phyloP scores from a whole-genome alignment of 2,888 invertebrate species.

The Boloria euphrosyne region DNA sequence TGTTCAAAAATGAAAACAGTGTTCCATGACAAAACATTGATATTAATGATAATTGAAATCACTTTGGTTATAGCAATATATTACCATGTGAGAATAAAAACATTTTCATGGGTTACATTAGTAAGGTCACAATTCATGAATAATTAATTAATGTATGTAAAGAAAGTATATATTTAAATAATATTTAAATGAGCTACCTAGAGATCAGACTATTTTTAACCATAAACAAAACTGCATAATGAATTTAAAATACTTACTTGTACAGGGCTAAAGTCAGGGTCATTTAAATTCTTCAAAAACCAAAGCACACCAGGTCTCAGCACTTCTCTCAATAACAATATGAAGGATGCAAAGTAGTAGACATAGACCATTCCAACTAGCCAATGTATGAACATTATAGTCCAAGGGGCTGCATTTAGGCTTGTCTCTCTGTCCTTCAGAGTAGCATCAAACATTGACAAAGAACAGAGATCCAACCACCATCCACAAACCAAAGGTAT shows the following conservation, averaged over 20 bases:
- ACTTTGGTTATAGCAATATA: no score
- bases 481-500: slow-evolving; percentile 98
- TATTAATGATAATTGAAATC: no score
- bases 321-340: slow-evolving; percentile 95
- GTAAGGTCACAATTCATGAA: no score
- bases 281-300: slow-evolving; percentile 98
- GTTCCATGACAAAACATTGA: no score
- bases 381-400: slow-evolving; percentile 99
- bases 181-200: no score
- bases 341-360: slow-evolving; percentile 99
- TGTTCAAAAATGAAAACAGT: no score
- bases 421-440: slow-evolving; percentile 93
- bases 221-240: not conserved
- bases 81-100: no score
- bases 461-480: slow-evolving; percentile 99
- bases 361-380: slow-evolving; percentile 99
- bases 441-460: slow-evolving; percentile 95
- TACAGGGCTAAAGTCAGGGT: slow-evolving; percentile 99
- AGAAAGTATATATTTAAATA: not conserved
- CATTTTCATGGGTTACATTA: no score
- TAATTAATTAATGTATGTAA: no score
- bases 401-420: slow-evolving; percentile 95
- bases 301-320: slow-evolving; percentile 98
- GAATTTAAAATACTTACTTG: slow-evolving; percentile 81
- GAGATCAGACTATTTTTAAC: not conserved